Evolutionary conservation across 2,888 invertebrate species (phyloP).

Genomic region (Drosophila prostipennis): DNA sequence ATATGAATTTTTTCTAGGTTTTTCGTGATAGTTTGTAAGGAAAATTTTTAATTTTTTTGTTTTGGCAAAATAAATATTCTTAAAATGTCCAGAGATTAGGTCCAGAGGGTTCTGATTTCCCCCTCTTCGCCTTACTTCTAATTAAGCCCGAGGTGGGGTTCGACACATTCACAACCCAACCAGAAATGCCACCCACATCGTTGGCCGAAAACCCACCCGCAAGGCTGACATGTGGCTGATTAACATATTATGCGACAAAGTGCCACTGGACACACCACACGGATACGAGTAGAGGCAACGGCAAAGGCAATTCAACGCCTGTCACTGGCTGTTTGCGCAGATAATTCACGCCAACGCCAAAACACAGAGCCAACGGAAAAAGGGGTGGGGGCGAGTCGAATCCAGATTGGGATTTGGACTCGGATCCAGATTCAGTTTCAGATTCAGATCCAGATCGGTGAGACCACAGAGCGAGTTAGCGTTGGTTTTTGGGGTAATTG

Average conservation of each 20-base stretch:
- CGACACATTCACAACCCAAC: background rate
- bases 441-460: constrained; percentile 35
- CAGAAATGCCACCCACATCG: constrained; percentile 37
- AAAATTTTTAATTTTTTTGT: too few relatives aligned
- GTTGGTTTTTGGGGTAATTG: constrained; percentile 63
- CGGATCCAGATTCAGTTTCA: constrained; percentile 9
- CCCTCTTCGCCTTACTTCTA: background rate
- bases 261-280: constrained; percentile 68
- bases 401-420: constrained; percentile 10
- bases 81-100: too few relatives aligned
- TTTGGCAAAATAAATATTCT: too few relatives aligned
- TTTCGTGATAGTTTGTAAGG: too few relatives aligned
- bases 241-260: constrained; percentile 80
- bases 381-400: constrained; percentile 19
- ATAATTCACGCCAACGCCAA: constrained; percentile 77
- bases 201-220: constrained; percentile 54
- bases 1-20: too few relatives aligned
- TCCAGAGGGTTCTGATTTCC: too few relatives aligned
- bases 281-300: constrained; percentile 31
- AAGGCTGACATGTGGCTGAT: constrained; percentile 70
- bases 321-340: constrained; percentile 76
- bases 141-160: constrained; percentile 23
- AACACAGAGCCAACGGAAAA: constrained; percentile 5
- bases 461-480: constrained; percentile 17
- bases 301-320: constrained; percentile 79